Evolutionary conservation across 2,797 vertebrate genomes (phyloP), one percentile per base, ranked within the genome.

Genomic region (Tinamus major): DNA sequence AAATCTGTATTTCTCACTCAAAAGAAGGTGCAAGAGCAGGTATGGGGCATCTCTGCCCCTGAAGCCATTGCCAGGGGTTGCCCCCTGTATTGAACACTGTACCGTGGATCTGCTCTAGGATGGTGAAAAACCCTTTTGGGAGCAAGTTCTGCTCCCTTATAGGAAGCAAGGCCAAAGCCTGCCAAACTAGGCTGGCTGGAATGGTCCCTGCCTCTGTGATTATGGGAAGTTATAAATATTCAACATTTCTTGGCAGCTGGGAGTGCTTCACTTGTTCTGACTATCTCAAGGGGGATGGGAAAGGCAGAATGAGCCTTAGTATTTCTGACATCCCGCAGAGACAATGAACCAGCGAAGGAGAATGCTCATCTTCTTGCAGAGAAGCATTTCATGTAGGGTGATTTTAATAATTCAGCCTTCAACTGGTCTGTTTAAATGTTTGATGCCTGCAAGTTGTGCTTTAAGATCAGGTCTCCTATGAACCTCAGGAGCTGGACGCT

Each of bases 211-310:
- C 85, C 87, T 93, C 89, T 85, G 94, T 92, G 90, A 96, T 95
- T 94, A 93, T 75, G 77, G 91, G 88, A 42, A 85, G 85, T 85
- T 95, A 96, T 95, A 94, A 96, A 96, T 96, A 96, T 95, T 95
- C 94, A 89, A 13, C n/a, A 71, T 80, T 95, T 90, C 91, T 95
- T 93, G 91, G 95, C 94, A 96, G 93, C 91, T 90, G 94, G 94
- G 94, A 96, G 89, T 90, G 89, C 88, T 91, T 85, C 83, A 55
- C 76, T 96, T 89, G 79, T 94, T 94, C 91, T 85, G 58, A 87
- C 81, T 9, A 58, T 94, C 91, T 96, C 94, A 33, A 69, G 92
- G 90, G 94, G 91, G 89, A 69, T 86, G 88, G 79, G 91, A 71
- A 83, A 90, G 91, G 86, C 92, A 84, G 92, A 68, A 84, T 92